These are phyloP conservation scores for Hirudo medicinalis DNA, from an alignment of 1,140 invertebrate genomes.

Conservation along the genomic window DNA sequence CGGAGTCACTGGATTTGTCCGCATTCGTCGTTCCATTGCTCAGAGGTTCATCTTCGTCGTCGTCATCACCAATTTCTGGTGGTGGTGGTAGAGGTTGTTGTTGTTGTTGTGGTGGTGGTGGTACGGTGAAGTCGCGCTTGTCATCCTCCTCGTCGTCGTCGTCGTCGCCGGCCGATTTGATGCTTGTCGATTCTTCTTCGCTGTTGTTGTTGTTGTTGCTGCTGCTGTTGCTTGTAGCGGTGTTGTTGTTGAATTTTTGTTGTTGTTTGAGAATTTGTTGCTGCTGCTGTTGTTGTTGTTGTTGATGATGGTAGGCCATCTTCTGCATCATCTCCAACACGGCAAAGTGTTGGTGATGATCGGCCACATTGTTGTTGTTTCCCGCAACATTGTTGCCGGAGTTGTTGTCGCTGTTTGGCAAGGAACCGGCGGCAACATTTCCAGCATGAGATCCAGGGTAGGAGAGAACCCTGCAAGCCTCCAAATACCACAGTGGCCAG, in stretches of 20 bases:
- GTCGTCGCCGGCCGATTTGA: background rate
- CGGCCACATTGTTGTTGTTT: background rate
- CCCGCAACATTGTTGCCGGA: background rate
- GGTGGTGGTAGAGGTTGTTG: background rate
- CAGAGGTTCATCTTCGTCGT: conserved; percentile 12
- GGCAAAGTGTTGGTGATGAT: background rate
- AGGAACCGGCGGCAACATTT: background rate
- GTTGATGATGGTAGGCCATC: conserved; percentile 8
- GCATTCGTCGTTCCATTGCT: background rate
- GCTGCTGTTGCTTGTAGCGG: background rate
- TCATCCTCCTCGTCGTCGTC: conserved; percentile 14
- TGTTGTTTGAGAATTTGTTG: background rate
- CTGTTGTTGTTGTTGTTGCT: background rate
- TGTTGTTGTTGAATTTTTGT: background rate
- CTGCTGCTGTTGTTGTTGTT: conserved; percentile 5
- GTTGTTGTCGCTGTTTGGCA: background rate
- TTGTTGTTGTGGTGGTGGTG: background rate
- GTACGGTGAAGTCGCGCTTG: background rate
- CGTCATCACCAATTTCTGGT: conserved; percentile 1
- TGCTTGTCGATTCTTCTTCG: background rate
- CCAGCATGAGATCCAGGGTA: background rate
- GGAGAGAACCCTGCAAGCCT: conserved; percentile 14
- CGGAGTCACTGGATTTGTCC: background rate
- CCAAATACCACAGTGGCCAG: conserved; percentile 15
- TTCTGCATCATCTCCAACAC: conserved; percentile 8